A percentile compares a stretch with the other conserved stretches of the same genome.
phyloP scores from a whole-genome alignment of 2,888 invertebrate species.

The Chaetogeoica ovagalla region DNA sequence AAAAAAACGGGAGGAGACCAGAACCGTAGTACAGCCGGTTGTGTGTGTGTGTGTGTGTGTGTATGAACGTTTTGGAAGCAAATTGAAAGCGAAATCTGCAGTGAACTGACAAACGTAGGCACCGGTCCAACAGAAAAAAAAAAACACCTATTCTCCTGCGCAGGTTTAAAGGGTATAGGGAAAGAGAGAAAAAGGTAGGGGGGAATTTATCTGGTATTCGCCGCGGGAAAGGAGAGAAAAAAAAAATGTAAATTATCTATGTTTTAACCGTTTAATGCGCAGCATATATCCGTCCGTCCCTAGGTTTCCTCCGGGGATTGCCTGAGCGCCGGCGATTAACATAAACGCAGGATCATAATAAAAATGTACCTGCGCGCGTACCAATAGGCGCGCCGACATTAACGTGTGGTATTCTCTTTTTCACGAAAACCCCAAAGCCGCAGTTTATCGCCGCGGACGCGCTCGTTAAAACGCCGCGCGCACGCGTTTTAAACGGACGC shows the following conservation, averaged over 20 bases:
- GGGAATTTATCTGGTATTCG: conserved; percentile 47
- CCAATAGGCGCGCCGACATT: background rate
- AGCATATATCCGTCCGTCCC: no score
- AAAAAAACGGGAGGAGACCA: conserved; percentile 10
- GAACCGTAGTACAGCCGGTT: background rate
- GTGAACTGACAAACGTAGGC: conserved; percentile 50
- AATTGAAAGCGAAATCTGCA: conserved; percentile 51
- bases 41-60: conserved; percentile 19
- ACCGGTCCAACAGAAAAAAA: conserved; percentile 42
- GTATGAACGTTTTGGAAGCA: conserved; percentile 34
- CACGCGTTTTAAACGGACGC: background rate
- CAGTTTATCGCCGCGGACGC: background rate
- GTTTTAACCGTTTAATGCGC: conserved; percentile 39
- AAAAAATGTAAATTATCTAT: background rate
- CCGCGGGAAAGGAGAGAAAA: conserved; percentile 22
- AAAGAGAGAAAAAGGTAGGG: background rate
- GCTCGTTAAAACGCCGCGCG: background rate
- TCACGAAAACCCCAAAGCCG: no score
- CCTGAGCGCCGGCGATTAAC: conserved; percentile 42
- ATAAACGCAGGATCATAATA: conserved; percentile 20
- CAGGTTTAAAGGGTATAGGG: no score
- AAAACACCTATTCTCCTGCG: conserved; percentile 23
- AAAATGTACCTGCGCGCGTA: background rate
- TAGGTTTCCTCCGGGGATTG: background rate
- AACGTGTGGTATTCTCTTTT: conserved; percentile 22